Conservation (phyloP, 2,797 vertebrate species). For the Coregonus suidteri region DNA sequence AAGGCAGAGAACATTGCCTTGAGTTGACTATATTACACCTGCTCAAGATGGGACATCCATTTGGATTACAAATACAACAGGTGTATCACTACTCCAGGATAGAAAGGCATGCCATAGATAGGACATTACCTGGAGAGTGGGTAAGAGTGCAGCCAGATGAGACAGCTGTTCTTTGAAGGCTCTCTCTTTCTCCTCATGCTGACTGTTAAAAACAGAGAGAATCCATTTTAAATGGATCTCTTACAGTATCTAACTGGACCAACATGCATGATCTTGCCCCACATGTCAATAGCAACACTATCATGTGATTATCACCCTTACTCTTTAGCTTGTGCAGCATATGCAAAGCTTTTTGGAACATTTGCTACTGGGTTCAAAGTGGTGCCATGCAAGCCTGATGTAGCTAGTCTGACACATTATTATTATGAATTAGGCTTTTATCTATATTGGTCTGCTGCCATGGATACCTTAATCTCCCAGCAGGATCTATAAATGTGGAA, state of each 20-base stretch:
- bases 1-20: background rate
- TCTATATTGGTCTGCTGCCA: slow-evolving; percentile 7
- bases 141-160: slow-evolving; percentile 79
- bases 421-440: slow-evolving; percentile 9
- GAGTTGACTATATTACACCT: background rate
- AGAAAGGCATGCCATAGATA: background rate
- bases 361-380: background rate
- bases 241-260: background rate
- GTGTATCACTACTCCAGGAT: background rate
- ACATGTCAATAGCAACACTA: background rate
- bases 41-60: background rate
- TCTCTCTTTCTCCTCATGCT: slow-evolving; percentile 79
- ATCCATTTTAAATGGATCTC: slow-evolving; percentile 13
- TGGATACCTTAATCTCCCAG: slow-evolving; percentile 11
- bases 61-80: background rate
- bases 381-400: background rate
- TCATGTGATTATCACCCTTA: background rate
- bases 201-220: slow-evolving; percentile 56
- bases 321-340: background rate
- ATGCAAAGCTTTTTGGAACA: background rate
- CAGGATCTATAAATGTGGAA: slow-evolving; percentile 34
- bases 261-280: slow-evolving; percentile 59
- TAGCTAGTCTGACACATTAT: background rate
- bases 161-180: slow-evolving; percentile 78
- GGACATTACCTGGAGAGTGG: slow-evolving; percentile 80